These are phyloP conservation scores for Porites rus DNA, from an alignment of 92 coral and sea anemone species.

Conservation along the genomic window DNA sequence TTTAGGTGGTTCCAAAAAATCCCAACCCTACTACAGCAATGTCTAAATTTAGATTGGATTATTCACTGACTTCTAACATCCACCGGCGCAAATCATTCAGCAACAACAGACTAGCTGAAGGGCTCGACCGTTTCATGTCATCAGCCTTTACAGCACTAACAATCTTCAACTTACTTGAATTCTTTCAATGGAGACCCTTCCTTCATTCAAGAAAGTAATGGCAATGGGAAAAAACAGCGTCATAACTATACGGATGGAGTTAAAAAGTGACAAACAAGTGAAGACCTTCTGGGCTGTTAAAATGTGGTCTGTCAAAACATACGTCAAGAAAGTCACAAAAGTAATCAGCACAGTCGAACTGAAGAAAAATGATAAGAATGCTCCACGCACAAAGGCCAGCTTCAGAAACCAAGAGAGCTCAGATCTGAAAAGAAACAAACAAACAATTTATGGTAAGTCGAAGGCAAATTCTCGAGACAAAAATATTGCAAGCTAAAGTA, in stretches of 20 bases:
- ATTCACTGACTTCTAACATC: no score
- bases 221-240: slow-evolving; percentile 80
- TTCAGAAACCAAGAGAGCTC: slow-evolving; percentile 79
- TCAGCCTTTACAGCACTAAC: neutral
- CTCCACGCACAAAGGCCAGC: slow-evolving; percentile 63
- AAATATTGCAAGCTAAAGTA: no score
- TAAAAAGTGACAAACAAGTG: slow-evolving; percentile 83
- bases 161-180: slow-evolving; percentile 62
- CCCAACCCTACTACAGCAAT: no score
- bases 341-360: slow-evolving; percentile 75
- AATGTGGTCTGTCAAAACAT: slow-evolving; percentile 76
- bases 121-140: neutral
- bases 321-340: slow-evolving; percentile 76
- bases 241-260: slow-evolving; percentile 80
- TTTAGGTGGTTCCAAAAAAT: no score
- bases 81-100: no score
- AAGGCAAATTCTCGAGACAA: neutral
- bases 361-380: slow-evolving; percentile 86
- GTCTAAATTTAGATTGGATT: no score
- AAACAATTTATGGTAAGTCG: neutral
- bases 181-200: slow-evolving; percentile 80
- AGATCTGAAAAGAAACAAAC: slow-evolving; percentile 39
- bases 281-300: slow-evolving; percentile 86
- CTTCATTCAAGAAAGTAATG: slow-evolving; percentile 77
- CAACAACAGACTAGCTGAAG: no score